Conservation (phyloP, 2,113 vertebrate genomes). For the Alethe castanea region DNA sequence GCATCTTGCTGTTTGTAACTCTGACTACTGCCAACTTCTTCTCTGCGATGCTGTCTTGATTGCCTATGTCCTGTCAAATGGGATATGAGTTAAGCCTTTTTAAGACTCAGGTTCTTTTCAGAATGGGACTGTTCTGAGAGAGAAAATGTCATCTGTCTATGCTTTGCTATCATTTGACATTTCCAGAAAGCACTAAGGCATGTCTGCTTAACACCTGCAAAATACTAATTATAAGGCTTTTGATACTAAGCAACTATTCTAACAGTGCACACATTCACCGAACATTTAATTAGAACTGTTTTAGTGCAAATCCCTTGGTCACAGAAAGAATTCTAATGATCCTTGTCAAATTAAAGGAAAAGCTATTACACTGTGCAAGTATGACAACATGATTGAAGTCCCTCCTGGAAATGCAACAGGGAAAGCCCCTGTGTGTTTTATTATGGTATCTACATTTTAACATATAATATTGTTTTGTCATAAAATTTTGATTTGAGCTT, state of each 20-base stretch:
- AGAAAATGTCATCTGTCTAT: not conserved
- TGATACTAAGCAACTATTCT: not conserved
- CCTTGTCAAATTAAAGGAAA: not conserved
- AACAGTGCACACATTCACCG: not conserved
- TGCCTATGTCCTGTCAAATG: not conserved
- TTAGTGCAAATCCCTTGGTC: not conserved
- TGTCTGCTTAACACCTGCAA: not conserved
- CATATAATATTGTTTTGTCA: not conserved
- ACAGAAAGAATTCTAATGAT: not conserved
- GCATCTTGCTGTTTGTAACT: not conserved
- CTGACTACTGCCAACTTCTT: not conserved
- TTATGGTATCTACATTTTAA: not conserved
- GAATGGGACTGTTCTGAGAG: not conserved
- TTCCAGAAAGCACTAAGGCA: not conserved
- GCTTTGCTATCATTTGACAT: not conserved
- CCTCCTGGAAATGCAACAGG: not conserved
- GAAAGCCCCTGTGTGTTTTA: not conserved
- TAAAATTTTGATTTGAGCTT: not conserved
- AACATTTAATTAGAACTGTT: not conserved
- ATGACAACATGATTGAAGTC: not conserved
- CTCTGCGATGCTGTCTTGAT: not conserved
- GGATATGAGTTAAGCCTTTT: not conserved
- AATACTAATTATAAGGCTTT: constrained; percentile 14
- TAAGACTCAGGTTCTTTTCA: not conserved
- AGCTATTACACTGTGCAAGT: not conserved